phyloP scores from a whole-genome alignment of 2,797 vertebrate genomes.

The Mareca penelope region DNA sequence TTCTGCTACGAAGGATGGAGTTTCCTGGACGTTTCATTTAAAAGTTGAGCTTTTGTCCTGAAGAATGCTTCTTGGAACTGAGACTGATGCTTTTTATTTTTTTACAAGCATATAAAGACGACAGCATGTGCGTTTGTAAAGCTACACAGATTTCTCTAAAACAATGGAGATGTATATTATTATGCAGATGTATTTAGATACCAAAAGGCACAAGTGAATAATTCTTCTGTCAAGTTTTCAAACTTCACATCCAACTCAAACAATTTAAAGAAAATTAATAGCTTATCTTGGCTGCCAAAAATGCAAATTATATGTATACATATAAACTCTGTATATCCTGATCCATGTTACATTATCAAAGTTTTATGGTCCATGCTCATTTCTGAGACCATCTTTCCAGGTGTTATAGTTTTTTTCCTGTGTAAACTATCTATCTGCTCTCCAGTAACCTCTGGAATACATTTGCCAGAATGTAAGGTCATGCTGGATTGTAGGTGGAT shows the following conservation, averaged over 20 bases:
- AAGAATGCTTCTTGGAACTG: neutral
- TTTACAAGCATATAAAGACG: neutral
- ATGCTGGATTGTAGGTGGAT: slow-evolving; percentile 5
- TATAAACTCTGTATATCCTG: neutral
- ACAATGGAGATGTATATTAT: neutral
- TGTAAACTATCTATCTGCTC: neutral
- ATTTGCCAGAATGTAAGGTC: neutral
- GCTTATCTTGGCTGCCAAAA: slow-evolving; percentile 18
- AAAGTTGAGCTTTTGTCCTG: neutral
- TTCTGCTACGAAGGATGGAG: neutral
- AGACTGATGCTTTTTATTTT: neutral
- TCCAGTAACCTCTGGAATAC: neutral
- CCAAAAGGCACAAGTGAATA: slow-evolving; percentile 22
- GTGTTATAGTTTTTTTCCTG: neutral
- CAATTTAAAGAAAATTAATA: slow-evolving; percentile 18
- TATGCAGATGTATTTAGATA: neutral
- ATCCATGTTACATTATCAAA: neutral
- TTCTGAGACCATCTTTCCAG: neutral
- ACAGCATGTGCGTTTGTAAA: neutral
- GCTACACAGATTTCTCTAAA: neutral
- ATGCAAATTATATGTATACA: neutral
- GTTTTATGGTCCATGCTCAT: neutral
- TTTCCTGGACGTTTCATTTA: neutral
- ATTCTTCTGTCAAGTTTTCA: slow-evolving; percentile 29
- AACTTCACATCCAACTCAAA: neutral